A percentile compares a stretch with the other conserved stretches of the same genome.
These are phyloP conservation scores for Hyperoodon ampullatus DNA, from an alignment of 2,113 vertebrate genomes.

Conservation along the genomic window DNA sequence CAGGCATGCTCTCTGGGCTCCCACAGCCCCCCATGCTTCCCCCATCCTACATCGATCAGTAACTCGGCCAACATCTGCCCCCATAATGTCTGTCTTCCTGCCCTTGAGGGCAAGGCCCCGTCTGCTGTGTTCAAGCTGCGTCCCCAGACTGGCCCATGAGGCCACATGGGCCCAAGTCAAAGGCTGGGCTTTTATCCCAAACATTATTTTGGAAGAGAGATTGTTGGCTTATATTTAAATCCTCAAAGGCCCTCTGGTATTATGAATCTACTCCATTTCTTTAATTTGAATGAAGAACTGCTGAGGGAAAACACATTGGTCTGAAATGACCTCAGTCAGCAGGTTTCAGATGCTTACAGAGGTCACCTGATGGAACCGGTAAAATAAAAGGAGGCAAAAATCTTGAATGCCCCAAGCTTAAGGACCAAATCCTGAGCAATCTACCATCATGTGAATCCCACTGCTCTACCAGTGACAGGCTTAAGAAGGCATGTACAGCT, in stretches of 20 bases:
- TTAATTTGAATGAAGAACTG: constrained; percentile 24
- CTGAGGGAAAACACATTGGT: not conserved
- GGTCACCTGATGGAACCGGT: not conserved
- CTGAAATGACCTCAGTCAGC: not conserved
- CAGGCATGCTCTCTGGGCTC: not conserved
- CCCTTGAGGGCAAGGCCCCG: not conserved
- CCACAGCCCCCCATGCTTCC: not conserved
- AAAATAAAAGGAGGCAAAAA: not conserved
- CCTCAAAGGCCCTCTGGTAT: not conserved
- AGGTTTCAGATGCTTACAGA: not conserved
- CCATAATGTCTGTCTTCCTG: not conserved
- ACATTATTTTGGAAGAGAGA: not conserved
- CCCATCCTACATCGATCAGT: not conserved
- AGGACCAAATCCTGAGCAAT: not conserved
- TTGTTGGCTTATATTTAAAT: not conserved
- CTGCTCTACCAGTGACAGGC: not conserved
- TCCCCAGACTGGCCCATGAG: too few relatives aligned
- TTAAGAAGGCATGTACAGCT: not conserved
- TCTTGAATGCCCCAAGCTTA: not conserved
- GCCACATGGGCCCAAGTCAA: not conserved
- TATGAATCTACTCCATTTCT: not conserved
- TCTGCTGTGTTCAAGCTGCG: not conserved
- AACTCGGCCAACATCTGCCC: not conserved
- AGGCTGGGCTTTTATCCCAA: not conserved
- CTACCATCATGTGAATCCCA: not conserved